Conservation (phyloP, 2,888 invertebrate species). For the Macropis europaea region DNA sequence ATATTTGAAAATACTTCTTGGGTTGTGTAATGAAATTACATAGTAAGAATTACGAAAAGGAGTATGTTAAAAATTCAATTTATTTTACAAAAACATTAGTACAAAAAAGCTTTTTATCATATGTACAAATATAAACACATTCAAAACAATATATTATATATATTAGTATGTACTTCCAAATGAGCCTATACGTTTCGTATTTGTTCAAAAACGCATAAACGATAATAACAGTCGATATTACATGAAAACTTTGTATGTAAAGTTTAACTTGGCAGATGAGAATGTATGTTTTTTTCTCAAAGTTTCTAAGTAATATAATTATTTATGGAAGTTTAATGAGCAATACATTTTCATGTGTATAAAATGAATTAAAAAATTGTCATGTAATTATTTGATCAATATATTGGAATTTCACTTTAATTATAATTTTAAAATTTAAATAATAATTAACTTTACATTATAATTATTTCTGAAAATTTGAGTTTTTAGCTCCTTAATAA, state of each 20-base stretch:
- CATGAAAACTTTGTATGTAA: neutral
- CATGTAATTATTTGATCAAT: too few species aligned
- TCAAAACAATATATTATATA: neutral
- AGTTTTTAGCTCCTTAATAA: neutral
- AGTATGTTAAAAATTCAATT: constrained; percentile 9
- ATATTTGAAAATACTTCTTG: too few species aligned
- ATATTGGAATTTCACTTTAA: too few species aligned
- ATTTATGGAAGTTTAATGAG: too few species aligned
- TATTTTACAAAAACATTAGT: constrained; percentile 21
- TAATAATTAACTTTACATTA: neutral
- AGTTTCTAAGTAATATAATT: too few species aligned
- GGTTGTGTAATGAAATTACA: neutral
- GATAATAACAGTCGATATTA: neutral
- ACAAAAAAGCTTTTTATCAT: neutral
- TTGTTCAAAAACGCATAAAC: neutral
- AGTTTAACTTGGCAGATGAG: neutral
- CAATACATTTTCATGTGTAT: too few species aligned
- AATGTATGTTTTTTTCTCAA: neutral
- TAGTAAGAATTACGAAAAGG: neutral
- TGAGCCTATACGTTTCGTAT: neutral
- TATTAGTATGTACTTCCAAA: constrained; percentile 1
- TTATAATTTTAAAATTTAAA: neutral
- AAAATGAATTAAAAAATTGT: too few species aligned
- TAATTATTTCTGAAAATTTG: neutral
- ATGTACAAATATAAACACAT: constrained; percentile 17